A percentile compares a stretch with the other conserved stretches of the same genome.
These are phyloP conservation scores for Stegophylla sp. DNA, from an alignment of 2,888 invertebrate genomes.

Conservation along the genomic window DNA sequence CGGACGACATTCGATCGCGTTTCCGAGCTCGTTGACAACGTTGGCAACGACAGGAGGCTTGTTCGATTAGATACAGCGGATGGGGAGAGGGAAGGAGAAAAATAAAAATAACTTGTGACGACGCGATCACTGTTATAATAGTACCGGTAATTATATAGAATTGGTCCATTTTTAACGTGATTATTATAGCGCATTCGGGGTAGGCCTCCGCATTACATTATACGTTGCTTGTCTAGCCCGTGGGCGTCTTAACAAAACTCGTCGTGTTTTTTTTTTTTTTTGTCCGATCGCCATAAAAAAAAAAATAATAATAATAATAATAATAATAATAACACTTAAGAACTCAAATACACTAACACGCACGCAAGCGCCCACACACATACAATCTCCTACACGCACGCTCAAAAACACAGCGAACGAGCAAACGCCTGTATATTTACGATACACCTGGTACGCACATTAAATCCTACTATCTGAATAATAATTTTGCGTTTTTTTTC, in stretches of 20 bases:
- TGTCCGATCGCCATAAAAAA: slow-evolving; percentile 36
- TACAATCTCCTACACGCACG: not conserved
- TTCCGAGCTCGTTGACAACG: not conserved
- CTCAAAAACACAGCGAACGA: not conserved
- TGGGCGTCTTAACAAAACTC: slow-evolving; percentile 32
- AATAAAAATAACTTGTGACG: not conserved
- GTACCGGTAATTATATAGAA: not conserved
- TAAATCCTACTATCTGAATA: slow-evolving; percentile 18
- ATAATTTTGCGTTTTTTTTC: no score
- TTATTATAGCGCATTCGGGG: not conserved
- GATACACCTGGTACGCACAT: not conserved
- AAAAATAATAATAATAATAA: no score
- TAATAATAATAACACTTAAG: no score
- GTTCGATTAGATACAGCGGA: no score
- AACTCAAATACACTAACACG: not conserved
- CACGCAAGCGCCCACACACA: not conserved
- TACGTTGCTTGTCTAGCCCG: slow-evolving; percentile 14
- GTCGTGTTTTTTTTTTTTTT: slow-evolving; percentile 23
- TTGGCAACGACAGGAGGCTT: not conserved
- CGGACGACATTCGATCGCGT: not conserved
- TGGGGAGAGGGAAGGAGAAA: not conserved
- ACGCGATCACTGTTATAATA: not conserved
- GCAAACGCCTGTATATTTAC: not conserved
- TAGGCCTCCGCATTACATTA: not conserved
- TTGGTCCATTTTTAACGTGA: slow-evolving; percentile 5